Conservation (phyloP, 2,888 invertebrate species). For the Horisme vitalbata region DNA sequence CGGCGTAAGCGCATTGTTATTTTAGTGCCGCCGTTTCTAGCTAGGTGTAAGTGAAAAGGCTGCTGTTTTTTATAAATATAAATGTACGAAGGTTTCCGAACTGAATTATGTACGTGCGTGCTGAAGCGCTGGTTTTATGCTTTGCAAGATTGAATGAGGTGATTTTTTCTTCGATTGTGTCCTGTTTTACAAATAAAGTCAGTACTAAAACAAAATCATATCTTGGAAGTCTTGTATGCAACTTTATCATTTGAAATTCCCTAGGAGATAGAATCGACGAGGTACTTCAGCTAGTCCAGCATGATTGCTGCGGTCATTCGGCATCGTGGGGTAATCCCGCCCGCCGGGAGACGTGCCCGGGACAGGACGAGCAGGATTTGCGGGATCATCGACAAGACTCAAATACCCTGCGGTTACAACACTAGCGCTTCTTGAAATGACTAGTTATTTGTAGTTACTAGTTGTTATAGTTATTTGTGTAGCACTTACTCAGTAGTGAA, state of each 20-base stretch:
- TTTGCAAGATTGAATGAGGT: neutral
- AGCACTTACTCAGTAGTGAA: too few species aligned
- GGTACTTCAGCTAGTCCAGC: conserved; percentile 41
- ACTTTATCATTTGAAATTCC: conserved; percentile 29
- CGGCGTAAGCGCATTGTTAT: conserved; percentile 66
- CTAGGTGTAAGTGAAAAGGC: conserved; percentile 51
- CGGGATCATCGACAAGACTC: conserved; percentile 64
- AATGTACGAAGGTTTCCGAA: conserved; percentile 1
- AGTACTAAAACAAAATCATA: conserved; percentile 1
- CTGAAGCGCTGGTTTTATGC: conserved; percentile 11
- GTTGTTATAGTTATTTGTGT: too few species aligned
- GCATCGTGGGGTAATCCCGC: conserved; percentile 54
- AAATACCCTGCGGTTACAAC: conserved; percentile 58
- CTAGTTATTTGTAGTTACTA: too few species aligned
- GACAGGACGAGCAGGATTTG: conserved; percentile 64
- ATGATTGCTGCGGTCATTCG: conserved; percentile 58
- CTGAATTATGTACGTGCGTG: conserved; percentile 10
- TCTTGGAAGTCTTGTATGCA: conserved; percentile 5
- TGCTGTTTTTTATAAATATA: conserved; percentile 20
- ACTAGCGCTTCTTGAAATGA: conserved; percentile 38
- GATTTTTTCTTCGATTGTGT: neutral
- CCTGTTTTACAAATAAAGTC: conserved; percentile 1
- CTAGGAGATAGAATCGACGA: conserved; percentile 28
- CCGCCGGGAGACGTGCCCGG: conserved; percentile 67
- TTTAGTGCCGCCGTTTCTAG: conserved; percentile 57